A percentile compares a stretch with the other conserved stretches of the same genome.
Evolutionary conservation across 35 echinoderm and acorn worm genomes (phyloP).

Genomic region (Stichopus chloronotus): DNA sequence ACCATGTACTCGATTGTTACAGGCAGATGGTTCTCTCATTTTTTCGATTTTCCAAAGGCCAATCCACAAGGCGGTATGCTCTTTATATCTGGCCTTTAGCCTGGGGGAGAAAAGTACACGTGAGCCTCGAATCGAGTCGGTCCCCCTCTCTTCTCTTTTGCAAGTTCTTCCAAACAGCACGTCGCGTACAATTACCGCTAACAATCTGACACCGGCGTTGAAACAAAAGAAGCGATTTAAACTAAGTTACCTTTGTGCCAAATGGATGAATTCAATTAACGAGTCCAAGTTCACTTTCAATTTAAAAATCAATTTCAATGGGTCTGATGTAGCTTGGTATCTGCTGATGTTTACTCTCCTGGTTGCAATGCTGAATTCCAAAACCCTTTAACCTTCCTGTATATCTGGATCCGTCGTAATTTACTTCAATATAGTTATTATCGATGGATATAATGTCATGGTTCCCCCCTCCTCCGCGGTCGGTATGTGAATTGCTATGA

Average conservation of each 20-base stretch:
- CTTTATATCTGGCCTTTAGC: not conserved
- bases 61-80: not conserved
- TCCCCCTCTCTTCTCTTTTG: not conserved
- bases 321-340: too few species aligned
- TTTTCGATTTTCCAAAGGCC: not conserved
- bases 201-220: not conserved
- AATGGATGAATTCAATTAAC: conserved; percentile 48
- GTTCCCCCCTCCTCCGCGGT: too few species aligned
- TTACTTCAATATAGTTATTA: too few species aligned
- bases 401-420: too few species aligned
- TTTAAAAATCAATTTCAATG: not conserved
- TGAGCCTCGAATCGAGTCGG: not conserved
- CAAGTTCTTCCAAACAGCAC: not conserved
- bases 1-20: not conserved
- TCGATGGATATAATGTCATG: too few species aligned
- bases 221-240: conserved; percentile 31
- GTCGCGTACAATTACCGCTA: conserved; percentile 19
- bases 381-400: too few species aligned
- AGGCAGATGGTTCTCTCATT: not conserved
- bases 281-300: not conserved
- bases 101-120: not conserved
- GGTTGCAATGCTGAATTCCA: too few species aligned
- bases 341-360: too few species aligned
- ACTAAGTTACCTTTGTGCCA: conserved; percentile 2
- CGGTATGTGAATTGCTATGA: too few species aligned